Percentiles rank a stretch among this genome's conserved stretches.
Evolutionary conservation across 2,797 vertebrate species (phyloP).

Genomic region (Ispidina picta): DNA sequence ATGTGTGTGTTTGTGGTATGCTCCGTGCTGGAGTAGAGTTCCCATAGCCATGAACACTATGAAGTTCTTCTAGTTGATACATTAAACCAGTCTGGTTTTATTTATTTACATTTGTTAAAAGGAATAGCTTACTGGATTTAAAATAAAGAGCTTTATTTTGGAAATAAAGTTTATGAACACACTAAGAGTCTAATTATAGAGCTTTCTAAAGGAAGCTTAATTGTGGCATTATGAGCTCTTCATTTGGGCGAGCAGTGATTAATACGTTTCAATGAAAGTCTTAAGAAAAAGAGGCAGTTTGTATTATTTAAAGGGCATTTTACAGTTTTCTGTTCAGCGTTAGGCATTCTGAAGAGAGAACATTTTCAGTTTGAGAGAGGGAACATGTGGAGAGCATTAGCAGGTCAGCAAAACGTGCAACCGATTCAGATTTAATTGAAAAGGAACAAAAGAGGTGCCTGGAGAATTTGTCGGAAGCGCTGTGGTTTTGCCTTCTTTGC

Average conservation of each 20-base stretch:
- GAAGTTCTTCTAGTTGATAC: not conserved
- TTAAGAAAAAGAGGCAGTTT: not conserved
- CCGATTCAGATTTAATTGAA: constrained; percentile 66
- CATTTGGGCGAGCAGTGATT: not conserved
- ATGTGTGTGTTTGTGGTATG: not conserved
- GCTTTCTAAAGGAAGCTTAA: not conserved
- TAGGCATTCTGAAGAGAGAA: constrained; percentile 56
- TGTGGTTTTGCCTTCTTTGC: constrained; percentile 50
- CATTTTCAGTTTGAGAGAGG: constrained; percentile 48
- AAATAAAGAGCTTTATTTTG: not conserved
- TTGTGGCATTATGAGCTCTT: not conserved
- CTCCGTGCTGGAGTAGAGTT: not conserved
- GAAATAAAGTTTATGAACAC: not conserved
- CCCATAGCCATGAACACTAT: not conserved
- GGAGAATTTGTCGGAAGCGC: constrained; percentile 56
- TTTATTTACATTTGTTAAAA: not conserved
- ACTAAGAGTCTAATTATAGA: not conserved
- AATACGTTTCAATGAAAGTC: not conserved
- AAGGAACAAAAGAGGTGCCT: constrained; percentile 62
- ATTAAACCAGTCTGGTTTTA: not conserved
- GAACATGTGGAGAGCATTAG: constrained; percentile 66
- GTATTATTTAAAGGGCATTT: constrained; percentile 24
- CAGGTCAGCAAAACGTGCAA: constrained; percentile 54
- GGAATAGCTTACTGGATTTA: not conserved
- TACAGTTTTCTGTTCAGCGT: constrained; percentile 44